Evolutionary conservation across 2,888 invertebrate genomes (phyloP).

Genomic region (Alentia gelatinosa): DNA sequence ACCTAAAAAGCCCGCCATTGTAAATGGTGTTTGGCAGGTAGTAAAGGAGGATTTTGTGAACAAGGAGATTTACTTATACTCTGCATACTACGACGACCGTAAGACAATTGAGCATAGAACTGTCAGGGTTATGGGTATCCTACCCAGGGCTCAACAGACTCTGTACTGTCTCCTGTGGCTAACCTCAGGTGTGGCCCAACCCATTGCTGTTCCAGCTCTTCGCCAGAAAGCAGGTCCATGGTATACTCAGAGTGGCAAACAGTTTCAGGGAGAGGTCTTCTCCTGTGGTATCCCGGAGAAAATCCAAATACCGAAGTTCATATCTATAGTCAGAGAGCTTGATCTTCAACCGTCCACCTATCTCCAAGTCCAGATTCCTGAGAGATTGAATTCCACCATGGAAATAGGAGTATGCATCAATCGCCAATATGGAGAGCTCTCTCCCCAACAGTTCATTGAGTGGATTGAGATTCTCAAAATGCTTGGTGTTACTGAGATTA

Average conservation of each 20-base stretch:
- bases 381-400: background rate
- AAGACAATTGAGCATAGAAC: slow-evolving; percentile 20
- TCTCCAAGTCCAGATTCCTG: background rate
- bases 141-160: background rate
- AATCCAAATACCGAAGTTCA: background rate
- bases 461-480: slow-evolving; percentile 5
- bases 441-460: background rate
- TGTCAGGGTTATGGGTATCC: background rate
- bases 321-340: background rate
- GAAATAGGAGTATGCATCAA: background rate
- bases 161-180: slow-evolving; percentile 8
- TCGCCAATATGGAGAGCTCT: background rate
- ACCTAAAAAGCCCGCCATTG: background rate
- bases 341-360: background rate
- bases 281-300: background rate
- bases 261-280: slow-evolving; percentile 12
- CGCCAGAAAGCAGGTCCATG: background rate
- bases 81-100: background rate
- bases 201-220: background rate
- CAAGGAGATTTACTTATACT: background rate
- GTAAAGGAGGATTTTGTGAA: background rate
- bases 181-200: background rate
- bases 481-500: background rate
- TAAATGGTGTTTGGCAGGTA: slow-evolving; percentile 8
- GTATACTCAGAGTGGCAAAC: background rate